phyloP scores from a whole-genome alignment of 2,113 vertebrate genomes.

The Chloebia gouldiae region DNA sequence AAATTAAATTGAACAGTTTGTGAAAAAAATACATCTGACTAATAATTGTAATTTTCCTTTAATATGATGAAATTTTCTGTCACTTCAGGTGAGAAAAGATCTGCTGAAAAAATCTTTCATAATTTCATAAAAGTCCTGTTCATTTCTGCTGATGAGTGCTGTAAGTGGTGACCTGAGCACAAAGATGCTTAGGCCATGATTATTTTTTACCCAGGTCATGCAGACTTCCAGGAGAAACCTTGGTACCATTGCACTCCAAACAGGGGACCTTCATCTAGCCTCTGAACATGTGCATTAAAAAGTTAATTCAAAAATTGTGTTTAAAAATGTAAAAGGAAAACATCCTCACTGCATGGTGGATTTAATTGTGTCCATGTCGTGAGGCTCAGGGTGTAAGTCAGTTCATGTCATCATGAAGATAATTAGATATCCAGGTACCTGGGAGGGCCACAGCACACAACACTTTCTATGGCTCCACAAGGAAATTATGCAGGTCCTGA shows the following conservation, averaged over 20 bases:
- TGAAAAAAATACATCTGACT: neutral
- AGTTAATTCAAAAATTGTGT: neutral
- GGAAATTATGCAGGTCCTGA: neutral
- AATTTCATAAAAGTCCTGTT: neutral
- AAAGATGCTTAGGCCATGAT: neutral
- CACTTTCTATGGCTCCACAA: neutral
- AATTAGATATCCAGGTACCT: neutral
- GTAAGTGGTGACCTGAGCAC: neutral
- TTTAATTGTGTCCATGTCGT: neutral
- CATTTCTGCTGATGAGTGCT: neutral
- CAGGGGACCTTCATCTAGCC: neutral
- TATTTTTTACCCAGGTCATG: neutral
- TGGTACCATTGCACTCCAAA: neutral
- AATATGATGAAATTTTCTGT: neutral
- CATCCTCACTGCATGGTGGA: neutral
- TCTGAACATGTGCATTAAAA: accelerated
- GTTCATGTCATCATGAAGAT: neutral
- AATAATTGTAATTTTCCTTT: neutral
- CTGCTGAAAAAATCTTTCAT: neutral
- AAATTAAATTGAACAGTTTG: neutral
- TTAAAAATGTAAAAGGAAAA: neutral
- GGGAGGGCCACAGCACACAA: neutral
- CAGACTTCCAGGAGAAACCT: neutral
- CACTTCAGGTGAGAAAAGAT: neutral
- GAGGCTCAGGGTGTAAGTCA: neutral